These are phyloP conservation scores for Rambutsinella grinnellia DNA, from an alignment of 2,888 invertebrate species.

Conservation along the genomic window DNA sequence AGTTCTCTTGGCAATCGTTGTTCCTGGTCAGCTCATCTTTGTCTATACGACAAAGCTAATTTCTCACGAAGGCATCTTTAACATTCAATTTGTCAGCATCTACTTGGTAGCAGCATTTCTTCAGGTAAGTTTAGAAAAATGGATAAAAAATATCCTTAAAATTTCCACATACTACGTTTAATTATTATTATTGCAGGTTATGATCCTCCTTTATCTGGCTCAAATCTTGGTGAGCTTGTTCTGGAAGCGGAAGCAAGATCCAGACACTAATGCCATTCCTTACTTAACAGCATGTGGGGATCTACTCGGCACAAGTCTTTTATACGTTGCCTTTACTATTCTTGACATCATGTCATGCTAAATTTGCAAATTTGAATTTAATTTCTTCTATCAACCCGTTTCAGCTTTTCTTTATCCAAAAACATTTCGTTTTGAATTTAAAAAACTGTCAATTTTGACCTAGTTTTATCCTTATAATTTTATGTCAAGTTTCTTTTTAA, in stretches of 20 bases:
- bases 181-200: slow-evolving; percentile 71
- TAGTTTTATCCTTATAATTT: too few species aligned
- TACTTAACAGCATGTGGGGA: slow-evolving; percentile 92
- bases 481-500: too few species aligned
- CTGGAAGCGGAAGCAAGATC: slow-evolving; percentile 86
- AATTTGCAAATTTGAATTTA: too few species aligned
- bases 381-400: too few species aligned
- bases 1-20: slow-evolving; percentile 68
- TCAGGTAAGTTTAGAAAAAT: slow-evolving; percentile 60
- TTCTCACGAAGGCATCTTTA: slow-evolving; percentile 52
- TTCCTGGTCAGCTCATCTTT: slow-evolving; percentile 64
- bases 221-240: slow-evolving; percentile 86
- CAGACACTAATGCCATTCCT: slow-evolving; percentile 91
- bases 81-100: slow-evolving; percentile 52
- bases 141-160: too few species aligned
- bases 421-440: too few species aligned
- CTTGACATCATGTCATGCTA: too few species aligned
- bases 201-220: slow-evolving; percentile 82
- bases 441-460: too few species aligned
- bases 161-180: too few species aligned
- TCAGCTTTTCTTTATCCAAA: too few species aligned
- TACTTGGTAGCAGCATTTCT: slow-evolving; percentile 62
- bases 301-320: slow-evolving; percentile 84
- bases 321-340: slow-evolving; percentile 80
- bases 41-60: slow-evolving; percentile 59